Evolutionary conservation across 2,888 invertebrate genomes (phyloP), one percentile per base, ranked within the genome.

Genomic region (Abrostola tripartita): DNA sequence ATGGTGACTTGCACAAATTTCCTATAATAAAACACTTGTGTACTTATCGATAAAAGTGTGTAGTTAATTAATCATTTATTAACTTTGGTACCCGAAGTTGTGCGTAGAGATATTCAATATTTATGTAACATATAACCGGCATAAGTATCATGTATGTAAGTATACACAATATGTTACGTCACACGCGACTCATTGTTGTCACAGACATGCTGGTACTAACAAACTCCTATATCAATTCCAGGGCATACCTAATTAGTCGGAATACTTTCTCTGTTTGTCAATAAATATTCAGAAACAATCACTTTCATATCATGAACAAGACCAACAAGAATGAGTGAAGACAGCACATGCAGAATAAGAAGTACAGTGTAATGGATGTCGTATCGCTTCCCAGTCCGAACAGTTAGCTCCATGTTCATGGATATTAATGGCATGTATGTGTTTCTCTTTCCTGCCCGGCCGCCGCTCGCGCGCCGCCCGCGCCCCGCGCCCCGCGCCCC

Each of bases 401-500:
- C 37, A 37, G 52, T 49, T 60, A 56, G 66, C 64, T 76, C 65
- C 71, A 71, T 76, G 71, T 78, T 75, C 65, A 74, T 76, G 78
- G 66, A 82, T 87, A 90, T 91, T 92, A 94, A 93, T 91, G 89
- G 94, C 93, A 94, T 94, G 94, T 92, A 80, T 90, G 88, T 91
- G 87, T 92, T 89, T 86, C 73, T 88, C 87, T 86, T 88, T 87
- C 88, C 86, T 84, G 84, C 86, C 83, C 86, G 83, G 84, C 84
- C 85, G 89, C 85, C 88, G 88, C 74, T 74, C 79, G 81, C 44
- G 44, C 9, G 44, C 8, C n/a, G n/a, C 44, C 5, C 41, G 14
- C 44, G 44, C n/a, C n/a, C n/a, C n/a, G 44, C 73, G 78, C 64
- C 82, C 74, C 79, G 81, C 44, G 44, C 9, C 44, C 5, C 41